Evolutionary conservation across 2,113 vertebrate genomes (phyloP).

Genomic region (Phocoena phocoena): DNA sequence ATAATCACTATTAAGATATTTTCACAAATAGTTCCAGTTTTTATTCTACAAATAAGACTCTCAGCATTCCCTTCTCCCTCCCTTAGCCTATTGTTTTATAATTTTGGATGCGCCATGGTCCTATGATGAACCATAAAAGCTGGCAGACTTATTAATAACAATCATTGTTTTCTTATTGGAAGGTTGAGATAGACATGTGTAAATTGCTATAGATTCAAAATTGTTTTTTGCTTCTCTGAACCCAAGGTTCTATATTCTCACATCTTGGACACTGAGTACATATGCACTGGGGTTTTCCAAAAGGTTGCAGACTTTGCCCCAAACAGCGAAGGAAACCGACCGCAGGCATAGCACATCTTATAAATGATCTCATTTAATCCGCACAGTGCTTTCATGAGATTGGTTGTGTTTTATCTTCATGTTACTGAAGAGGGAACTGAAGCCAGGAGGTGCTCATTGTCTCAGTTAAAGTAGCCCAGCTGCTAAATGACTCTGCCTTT

Average conservation of each 20-base stretch:
- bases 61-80: neutral
- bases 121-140: neutral
- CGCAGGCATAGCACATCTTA: neutral
- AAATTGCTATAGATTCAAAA: neutral
- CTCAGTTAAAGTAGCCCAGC: neutral
- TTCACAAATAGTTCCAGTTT: neutral
- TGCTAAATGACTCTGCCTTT: neutral
- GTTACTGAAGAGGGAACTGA: neutral
- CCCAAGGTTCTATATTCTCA: neutral
- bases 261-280: neutral
- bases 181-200: neutral
- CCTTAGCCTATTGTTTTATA: neutral
- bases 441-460: neutral
- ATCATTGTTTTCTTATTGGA: neutral
- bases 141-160: neutral
- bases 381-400: accelerated
- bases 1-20: neutral
- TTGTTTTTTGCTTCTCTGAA: neutral
- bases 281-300: neutral
- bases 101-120: neutral
- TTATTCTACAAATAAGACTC: neutral
- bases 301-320: neutral
- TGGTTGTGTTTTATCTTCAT: neutral
- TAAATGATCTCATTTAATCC: neutral
- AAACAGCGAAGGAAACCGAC: neutral